Evolutionary conservation across 1,140 invertebrate genomes (phyloP), one percentile per base, ranked within the genome.

Genomic region (Pseudomyrmex pallidus): DNA sequence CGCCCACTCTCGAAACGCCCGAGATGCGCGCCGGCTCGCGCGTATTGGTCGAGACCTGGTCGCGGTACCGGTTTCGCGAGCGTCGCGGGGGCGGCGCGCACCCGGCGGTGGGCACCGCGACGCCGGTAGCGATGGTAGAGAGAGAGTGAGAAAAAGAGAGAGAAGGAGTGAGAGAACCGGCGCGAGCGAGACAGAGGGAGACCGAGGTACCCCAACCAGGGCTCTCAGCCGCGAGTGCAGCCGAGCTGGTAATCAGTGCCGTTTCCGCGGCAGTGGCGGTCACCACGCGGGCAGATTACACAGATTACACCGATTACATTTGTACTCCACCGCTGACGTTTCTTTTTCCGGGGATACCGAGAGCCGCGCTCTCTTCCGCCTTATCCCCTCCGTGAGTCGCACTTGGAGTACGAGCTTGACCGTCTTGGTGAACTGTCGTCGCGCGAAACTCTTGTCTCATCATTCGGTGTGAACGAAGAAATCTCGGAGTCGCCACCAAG

Each of bases 201-300:
- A 74, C 62, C 84, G 74, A 91, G 84, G 83, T 74, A 64, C 63
- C 82, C 85, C 74, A 64, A 83, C 73, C 86, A 85, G 86, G 83
- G 87, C 87, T 88, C 80, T 90, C 87, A 85, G 83, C 82, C 84
- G 83, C 85, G 68, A 90, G 77, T 85, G 74, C 77, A 86, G 85
- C 62, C 88, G 89, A 91, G 89, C 92, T 89, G 89, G 92, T 93
- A 94, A 94, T 94, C 94, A 94, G 94, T 94, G 93, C 92, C 92
- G 94, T 94, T 93, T 93, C 92, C 92, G 92, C 93, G 92, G 90
- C 92, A 93, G 92, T 88, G 90, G 90, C 89, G 90, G 91, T 90
- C 90, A 92, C 91, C 90, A 93, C 93, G 92, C 91, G 86, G 35
- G 63, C 85, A 86, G 91, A 92, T 91, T 90, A 90, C 85, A 85